Evolutionary conservation across 2,888 invertebrate genomes (phyloP), one percentile per base, ranked within the genome.

Genomic region (Lobophora halterata): DNA sequence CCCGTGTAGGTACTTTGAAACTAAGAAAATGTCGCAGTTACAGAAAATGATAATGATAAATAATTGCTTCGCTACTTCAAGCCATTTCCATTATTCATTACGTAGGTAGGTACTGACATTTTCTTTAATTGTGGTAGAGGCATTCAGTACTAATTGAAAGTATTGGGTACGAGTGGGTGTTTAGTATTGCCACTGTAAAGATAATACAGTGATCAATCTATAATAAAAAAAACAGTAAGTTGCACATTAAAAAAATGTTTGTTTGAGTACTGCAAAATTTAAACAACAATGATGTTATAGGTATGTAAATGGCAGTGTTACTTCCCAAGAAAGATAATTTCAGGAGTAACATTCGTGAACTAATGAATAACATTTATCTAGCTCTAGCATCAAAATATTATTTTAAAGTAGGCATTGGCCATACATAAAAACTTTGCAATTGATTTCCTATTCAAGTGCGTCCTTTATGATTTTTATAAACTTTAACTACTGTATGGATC

Each of bases 121-220:
- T 61, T 68, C 61, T 74, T 76, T n/a, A n/a, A n/a, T n/a, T 73
- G 77, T 79, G 67, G 71, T 65, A 56, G 56, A 59, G 56, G 74
- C 61, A 79, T 79, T 79, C 74, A 78, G 64, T 70, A 75, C 80
- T 87, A 85, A 87, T 86, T 85, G 85, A 82, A 85, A 83, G 79
- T 71, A 71, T 67, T 71, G 70, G 73, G 74, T 73, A 78, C 72
- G 71, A 68, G 77, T 70, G 68, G 75, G 80, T 73, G 79, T 78
- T 80, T 79, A 79, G 77, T 71, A 69, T 67, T 61, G 66, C 77
- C 43, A 43, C 37, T 37, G 43, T 33, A 10, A 5, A 43, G 3
- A 3, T n/a, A 5, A 5, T 9, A 16, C 42, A 42, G 42, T 32
- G 9, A 4, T 18, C 3, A 3, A 34, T 16, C 11, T 33, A 3